Evolutionary conservation across 1,140 invertebrate genomes (phyloP).

Genomic region (Chrysomallon squamiferum): DNA sequence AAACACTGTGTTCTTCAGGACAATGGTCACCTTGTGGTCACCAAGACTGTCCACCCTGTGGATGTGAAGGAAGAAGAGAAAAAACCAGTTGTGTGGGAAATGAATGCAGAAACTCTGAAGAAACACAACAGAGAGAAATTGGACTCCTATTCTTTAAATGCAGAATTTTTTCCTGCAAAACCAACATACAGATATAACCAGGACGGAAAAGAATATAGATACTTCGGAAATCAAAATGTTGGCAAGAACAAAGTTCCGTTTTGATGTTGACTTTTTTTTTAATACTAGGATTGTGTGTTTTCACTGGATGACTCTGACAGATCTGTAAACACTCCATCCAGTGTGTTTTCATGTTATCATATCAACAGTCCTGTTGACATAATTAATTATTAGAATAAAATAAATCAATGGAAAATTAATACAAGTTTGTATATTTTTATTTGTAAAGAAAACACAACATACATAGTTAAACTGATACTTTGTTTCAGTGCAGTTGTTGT

Average conservation of each 20-base stretch:
- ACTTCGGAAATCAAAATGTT: not conserved
- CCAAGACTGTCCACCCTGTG: constrained; percentile 29
- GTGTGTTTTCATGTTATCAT: too few species aligned
- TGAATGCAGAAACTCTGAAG: constrained; percentile 73
- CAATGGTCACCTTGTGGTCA: constrained; percentile 76
- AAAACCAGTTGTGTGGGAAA: constrained; percentile 48
- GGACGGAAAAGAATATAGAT: constrained; percentile 19
- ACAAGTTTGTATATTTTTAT: too few species aligned
- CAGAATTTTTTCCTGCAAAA: constrained; percentile 11
- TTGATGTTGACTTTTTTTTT: too few species aligned
- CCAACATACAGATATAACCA: constrained; percentile 18
- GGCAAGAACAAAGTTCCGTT: not conserved
- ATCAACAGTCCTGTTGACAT: too few species aligned
- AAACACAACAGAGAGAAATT: constrained; percentile 74
- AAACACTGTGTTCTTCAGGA: constrained; percentile 74
- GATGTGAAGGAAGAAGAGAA: constrained; percentile 66
- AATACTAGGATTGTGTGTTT: too few species aligned
- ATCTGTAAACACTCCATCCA: too few species aligned
- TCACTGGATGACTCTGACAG: too few species aligned
- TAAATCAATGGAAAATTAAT: too few species aligned
- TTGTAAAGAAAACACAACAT: too few species aligned
- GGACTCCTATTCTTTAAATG: constrained; percentile 43
- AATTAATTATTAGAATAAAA: too few species aligned
- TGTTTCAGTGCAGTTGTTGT: too few species aligned
- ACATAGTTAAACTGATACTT: too few species aligned